Evolutionary conservation across 2,797 vertebrate genomes (phyloP), one percentile per base, ranked within the genome.

Genomic region (Hirundo rustica): DNA sequence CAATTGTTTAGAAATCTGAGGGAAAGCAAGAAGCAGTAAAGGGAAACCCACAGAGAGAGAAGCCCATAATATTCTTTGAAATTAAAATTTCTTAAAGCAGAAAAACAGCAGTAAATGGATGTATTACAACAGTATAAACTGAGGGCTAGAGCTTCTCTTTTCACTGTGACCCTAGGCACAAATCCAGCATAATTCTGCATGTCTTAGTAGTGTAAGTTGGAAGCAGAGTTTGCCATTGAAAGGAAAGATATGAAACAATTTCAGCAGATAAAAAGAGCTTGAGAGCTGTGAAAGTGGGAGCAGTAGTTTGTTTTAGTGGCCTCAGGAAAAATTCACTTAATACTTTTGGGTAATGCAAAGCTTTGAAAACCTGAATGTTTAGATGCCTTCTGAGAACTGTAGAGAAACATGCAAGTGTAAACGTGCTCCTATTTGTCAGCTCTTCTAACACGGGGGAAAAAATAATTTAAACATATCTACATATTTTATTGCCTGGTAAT

Each of bases 301-400:
- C 50, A 92, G 57, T 32, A 96, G 92, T 91, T 96, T 77, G 85
- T 95, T 97, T 93, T 73, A 93, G 79, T 94, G 79, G 96, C 72
- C 82, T 93, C 45, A 13, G 94, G 92, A 88, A 91, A 95, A 97
- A 97, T 85, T 96, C 92, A 92, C 72, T 84, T 96, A 78, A 93
- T 95, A 67, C 30, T 88, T 94, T 55, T 85, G 65, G 75, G 89
- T 93, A 96, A 92, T 6, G 36, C 54, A 85, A 95, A 95, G 74
- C 94, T 92, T 94, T 97, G 95, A 97, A 96, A 96, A 90, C 87
- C 66, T 95, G 80, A 94, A 91, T 92, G 91, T 96, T 95, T 95
- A 86, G 91, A 95, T 95, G 80, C 90, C 85, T 95, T 95, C 75
- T 83, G 74, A 93, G 86, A 92, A 55, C 36, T 85, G 27, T 26